Evolutionary conservation across 1,140 invertebrate species (phyloP).

Genomic region (Drosophila gunungcola): DNA sequence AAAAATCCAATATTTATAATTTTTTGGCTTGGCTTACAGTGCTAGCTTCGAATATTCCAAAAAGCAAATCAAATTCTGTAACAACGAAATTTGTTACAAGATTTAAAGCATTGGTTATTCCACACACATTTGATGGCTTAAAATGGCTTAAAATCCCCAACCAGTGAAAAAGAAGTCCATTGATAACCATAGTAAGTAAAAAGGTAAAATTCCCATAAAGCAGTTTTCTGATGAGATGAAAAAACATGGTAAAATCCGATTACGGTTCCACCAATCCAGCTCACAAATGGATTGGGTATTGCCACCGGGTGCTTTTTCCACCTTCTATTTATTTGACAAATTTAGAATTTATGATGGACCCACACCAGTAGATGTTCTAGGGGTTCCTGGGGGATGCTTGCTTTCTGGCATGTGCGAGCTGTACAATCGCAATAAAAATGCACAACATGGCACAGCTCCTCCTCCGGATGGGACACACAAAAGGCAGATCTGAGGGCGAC

Average conservation of each 20-base stretch:
- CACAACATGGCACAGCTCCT: constrained; percentile 56
- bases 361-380: neutral
- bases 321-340: constrained; percentile 73
- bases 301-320: constrained; percentile 16
- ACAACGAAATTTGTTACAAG: neutral
- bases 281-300: constrained; percentile 28
- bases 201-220: constrained; percentile 12
- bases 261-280: constrained; percentile 38
- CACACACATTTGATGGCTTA: neutral
- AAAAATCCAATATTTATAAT: no score
- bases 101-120: neutral
- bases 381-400: neutral
- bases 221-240: neutral
- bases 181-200: constrained; percentile 11
- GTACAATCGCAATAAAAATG: constrained; percentile 70
- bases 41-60: no score
- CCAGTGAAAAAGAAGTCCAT: neutral
- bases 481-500: constrained; percentile 38
- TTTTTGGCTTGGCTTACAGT: no score
- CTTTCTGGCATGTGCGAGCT: constrained; percentile 41
- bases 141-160: neutral
- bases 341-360: constrained; percentile 68
- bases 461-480: constrained; percentile 24
- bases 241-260: constrained; percentile 59
- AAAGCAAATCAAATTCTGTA: no score